These are phyloP conservation scores for Copidosoma aretas DNA, from an alignment of 2,888 invertebrate genomes.

Conservation along the genomic window DNA sequence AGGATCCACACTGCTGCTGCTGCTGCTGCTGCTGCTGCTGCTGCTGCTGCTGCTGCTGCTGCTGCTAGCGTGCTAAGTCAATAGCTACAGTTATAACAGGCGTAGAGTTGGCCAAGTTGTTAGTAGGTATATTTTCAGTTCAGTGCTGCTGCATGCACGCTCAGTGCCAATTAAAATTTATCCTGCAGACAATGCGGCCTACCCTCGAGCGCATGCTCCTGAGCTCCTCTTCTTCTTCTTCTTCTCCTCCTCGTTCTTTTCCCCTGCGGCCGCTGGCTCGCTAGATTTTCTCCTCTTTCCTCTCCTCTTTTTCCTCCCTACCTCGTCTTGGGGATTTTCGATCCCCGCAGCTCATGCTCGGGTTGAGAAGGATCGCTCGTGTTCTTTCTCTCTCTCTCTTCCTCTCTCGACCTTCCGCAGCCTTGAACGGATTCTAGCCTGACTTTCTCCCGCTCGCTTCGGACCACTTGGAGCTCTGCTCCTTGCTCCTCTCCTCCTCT, in stretches of 20 bases:
- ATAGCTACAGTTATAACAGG: no score
- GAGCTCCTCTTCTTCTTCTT: constrained; percentile 8
- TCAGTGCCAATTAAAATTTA: constrained; percentile 36
- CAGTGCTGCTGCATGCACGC: constrained; percentile 21
- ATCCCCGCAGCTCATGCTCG: constrained; percentile 6
- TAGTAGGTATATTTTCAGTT: neutral
- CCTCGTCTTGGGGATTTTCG: constrained; percentile 28
- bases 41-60: no score
- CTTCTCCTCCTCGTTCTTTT: constrained; percentile 12
- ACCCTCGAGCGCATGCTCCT: constrained; percentile 22
- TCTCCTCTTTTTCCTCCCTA: neutral
- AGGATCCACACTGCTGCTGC: no score
- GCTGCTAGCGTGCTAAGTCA: no score
- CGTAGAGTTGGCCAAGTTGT: no score
- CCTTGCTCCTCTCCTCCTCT: constrained; percentile 26
- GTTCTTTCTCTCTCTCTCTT: neutral
- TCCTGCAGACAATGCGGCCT: constrained; percentile 31
- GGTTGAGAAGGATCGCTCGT: constrained; percentile 5
- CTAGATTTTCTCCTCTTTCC: constrained; percentile 43
- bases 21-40: no score
- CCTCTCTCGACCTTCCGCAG: constrained; percentile 30
- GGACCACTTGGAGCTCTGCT: no score
- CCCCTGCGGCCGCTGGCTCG: constrained; percentile 23
- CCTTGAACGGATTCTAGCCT: constrained; percentile 29
- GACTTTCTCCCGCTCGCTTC: constrained; percentile 40